A percentile compares a stretch with the other conserved stretches of the same genome.
Evolutionary conservation across 2,888 invertebrate species (phyloP).

Genomic region (Pyrrhosoma nymphula): DNA sequence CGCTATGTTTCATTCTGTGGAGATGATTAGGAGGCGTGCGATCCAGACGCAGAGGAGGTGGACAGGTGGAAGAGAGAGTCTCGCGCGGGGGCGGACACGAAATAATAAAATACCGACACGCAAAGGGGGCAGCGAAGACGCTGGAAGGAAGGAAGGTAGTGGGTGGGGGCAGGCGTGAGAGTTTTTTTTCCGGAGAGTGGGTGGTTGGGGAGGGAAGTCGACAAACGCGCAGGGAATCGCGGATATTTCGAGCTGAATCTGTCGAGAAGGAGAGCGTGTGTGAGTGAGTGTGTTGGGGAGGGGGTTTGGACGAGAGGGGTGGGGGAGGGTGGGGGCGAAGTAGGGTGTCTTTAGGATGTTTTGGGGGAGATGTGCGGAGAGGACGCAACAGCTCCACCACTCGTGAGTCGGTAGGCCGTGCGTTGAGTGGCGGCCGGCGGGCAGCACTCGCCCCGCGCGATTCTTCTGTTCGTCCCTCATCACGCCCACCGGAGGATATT

Average conservation of each 20-base stretch:
- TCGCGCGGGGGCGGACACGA: constrained; percentile 50
- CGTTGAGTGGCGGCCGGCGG: neutral
- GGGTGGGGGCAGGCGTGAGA: too few relatives aligned
- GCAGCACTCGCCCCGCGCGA: neutral
- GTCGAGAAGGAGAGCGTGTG: neutral
- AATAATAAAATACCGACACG: neutral
- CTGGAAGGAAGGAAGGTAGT: too few relatives aligned
- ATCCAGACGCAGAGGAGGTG: too few relatives aligned
- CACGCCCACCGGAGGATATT: neutral
- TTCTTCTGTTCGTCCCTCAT: neutral
- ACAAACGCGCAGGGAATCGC: constrained; percentile 26
- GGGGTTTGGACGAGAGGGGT: neutral
- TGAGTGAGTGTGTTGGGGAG: neutral
- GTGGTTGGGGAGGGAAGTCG: neutral
- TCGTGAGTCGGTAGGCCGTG: neutral
- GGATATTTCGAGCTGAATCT: constrained; percentile 57
- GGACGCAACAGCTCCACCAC: neutral
- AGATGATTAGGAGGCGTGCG: too few relatives aligned
- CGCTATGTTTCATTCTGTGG: too few relatives aligned
- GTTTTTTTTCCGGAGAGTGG: neutral
- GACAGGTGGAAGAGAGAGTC: too few relatives aligned
- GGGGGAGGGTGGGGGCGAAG: too few relatives aligned
- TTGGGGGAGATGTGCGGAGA: neutral
- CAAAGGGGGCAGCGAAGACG: neutral
- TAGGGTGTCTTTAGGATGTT: neutral